Evolutionary conservation across 2,888 invertebrate species (phyloP), one percentile per base, ranked within the genome.

Genomic region (Plebejus anna): DNA sequence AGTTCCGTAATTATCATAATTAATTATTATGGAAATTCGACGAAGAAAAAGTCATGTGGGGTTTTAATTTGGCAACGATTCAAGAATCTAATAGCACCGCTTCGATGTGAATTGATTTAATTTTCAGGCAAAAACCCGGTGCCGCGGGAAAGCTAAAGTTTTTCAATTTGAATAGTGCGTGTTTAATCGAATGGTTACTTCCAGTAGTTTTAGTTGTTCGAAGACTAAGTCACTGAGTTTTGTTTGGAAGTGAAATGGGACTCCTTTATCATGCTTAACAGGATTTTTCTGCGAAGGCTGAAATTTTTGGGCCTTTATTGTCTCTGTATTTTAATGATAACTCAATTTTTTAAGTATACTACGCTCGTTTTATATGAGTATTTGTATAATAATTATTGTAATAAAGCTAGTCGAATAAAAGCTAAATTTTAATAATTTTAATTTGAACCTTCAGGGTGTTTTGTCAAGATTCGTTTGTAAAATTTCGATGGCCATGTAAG

Each of bases 51-150:
- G 28, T 73, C 73, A 73, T 73, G 73, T 73, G 55, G 73, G 73
- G 55, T 28, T 73, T 73, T 73, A 73, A 73, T 73, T 73, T 73
- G 73, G 73, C 73, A 73, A 73, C 51, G 73, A 51, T 73, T 73
- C 73, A 73, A 73, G 73, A 73, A 73, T 73, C 73, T 73, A 73
- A 73, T 73, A 73, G 73, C 55, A 51, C 32, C 73, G 55, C 51
- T 73, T 73, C 73, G 73, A 73, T 73, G 73, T 73, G 55, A 73
- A 73, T 73, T 73, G 73, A 73, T 73, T 73, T 73, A 73, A 73
- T 73, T 73, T 73, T 55, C 73, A 73, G 51, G 73, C 73, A 73
- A 55, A 73, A 73, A 55, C 73, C 47, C 36, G 32, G 71, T 9
- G 73, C 73, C 32, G 28, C 47, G 13, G 47, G 72, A 51, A 22